Base-by-base conservation (phyloP, 2,888 invertebrate genomes). In the Pyrgus malvae region DNA sequence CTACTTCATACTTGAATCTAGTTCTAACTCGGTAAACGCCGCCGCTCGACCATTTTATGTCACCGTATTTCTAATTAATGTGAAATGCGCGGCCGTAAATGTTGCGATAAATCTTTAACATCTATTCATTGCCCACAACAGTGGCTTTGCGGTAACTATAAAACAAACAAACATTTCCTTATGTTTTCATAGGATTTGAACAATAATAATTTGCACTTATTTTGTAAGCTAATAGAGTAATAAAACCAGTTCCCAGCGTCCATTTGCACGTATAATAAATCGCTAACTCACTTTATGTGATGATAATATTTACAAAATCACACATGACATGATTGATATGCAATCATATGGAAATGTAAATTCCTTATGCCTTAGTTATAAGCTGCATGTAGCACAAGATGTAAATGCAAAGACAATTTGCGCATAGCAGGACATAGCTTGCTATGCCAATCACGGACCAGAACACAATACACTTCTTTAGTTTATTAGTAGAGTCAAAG, bases 371-470 rank as follows among this genome's bases (percentile, higher is more conserved):
- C 59, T 67, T 64, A 69, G 56, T 68, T 60, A 55, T 61, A 59
- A 53, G 58, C 55, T 48, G 55, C 42, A 48, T 56, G 48, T 49
- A 58, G 61, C 50, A 59, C 54, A 60, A 54, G 59, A 68, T 69
- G 68, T 64, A 65, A 68, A 68, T 66, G 55, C 58, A 54, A 61
- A 46, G 53, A 57, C 63, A 63, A 62, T 65, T 65, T 62, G 60
- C 62, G 62, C 61, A 57, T 48, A 53, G 57, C 59, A 62, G 60
- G 61, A 61, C 61, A 57, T 48, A 53, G 57, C 59, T 62, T 64
- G 63, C 60, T 60, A 65, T 63, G 59, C 62, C 60, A 58, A 63
- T 62, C 68, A 67, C 64, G 68, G 56, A 55, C 56, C 54, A 49
- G 45, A 54, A 17, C 48, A 61, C 61, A 62, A 62, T 58, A 33